phyloP scores from a whole-genome alignment of 2,113 vertebrate genomes.

The Aegypius monachus region DNA sequence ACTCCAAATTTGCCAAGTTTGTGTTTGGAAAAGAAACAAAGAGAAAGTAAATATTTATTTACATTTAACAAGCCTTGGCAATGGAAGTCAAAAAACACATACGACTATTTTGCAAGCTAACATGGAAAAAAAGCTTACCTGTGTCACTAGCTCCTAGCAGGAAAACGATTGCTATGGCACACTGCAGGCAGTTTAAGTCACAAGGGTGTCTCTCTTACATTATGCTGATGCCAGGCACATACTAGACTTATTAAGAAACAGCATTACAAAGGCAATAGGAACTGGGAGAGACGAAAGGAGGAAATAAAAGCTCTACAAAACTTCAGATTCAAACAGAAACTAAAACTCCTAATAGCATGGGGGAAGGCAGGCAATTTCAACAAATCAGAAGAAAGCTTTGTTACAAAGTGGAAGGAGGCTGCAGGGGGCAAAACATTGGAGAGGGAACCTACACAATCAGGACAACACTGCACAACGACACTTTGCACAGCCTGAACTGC shows the following conservation, averaged over 20 bases:
- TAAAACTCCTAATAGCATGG: not conserved
- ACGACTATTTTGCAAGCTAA: not conserved
- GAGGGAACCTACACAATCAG: not conserved
- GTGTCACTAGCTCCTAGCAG: not conserved
- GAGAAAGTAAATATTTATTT: not conserved
- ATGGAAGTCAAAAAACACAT: not conserved
- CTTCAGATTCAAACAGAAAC: not conserved
- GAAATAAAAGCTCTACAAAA: not conserved
- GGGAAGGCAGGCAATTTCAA: not conserved
- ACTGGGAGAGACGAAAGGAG: not conserved
- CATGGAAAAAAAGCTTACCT: not conserved
- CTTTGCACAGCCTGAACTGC: not conserved
- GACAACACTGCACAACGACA: not conserved
- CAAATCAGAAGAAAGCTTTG: not conserved
- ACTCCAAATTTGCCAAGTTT: not conserved
- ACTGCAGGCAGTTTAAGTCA: not conserved
- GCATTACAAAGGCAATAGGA: not conserved
- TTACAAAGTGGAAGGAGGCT: not conserved
- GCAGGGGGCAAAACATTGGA: not conserved
- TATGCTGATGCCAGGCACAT: not conserved
- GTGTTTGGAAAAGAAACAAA: not conserved
- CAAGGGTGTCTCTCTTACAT: not conserved
- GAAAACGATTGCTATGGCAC: not conserved
- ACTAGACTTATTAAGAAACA: not conserved
- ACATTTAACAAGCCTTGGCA: not conserved